These are phyloP conservation scores for Lampropteryx suffumata DNA, from an alignment of 2,888 invertebrate species.

Conservation along the genomic window DNA sequence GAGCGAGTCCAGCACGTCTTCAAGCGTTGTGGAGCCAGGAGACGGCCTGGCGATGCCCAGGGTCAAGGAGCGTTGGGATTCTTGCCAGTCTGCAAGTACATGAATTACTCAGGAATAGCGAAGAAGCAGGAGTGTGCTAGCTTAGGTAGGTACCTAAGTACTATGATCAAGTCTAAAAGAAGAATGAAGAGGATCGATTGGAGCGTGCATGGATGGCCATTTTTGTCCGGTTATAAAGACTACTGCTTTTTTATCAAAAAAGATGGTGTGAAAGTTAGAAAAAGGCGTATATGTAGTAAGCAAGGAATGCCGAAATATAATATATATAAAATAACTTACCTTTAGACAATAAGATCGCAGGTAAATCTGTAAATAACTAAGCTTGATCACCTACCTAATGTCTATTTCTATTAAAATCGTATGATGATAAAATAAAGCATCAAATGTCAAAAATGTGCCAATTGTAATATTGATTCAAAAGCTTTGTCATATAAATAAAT, in stretches of 20 bases:
- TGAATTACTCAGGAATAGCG: conserved; percentile 22
- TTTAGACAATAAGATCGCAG: conserved; percentile 2
- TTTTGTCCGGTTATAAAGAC: background rate
- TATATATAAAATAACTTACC: no score
- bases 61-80: conserved; percentile 76
- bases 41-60: conserved; percentile 85
- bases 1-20: conserved; percentile 96
- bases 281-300: background rate
- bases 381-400: background rate
- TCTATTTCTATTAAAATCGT: background rate
- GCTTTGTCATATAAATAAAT: conserved; percentile 3
- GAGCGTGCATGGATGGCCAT: background rate
- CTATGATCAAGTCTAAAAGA: background rate
- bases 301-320: no score
- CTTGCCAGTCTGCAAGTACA: conserved; percentile 77
- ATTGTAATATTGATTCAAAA: background rate
- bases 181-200: conserved; percentile 1
- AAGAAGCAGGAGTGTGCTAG: conserved; percentile 3
- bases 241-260: background rate
- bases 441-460: background rate
- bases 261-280: background rate
- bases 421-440: background rate
- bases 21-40: conserved; percentile 93
- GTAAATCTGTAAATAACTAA: conserved; percentile 16
- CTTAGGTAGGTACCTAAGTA: background rate